Evolutionary conservation across 2,888 invertebrate genomes (phyloP), one percentile per base, ranked within the genome.

Genomic region (Carterocephalus palaemon): DNA sequence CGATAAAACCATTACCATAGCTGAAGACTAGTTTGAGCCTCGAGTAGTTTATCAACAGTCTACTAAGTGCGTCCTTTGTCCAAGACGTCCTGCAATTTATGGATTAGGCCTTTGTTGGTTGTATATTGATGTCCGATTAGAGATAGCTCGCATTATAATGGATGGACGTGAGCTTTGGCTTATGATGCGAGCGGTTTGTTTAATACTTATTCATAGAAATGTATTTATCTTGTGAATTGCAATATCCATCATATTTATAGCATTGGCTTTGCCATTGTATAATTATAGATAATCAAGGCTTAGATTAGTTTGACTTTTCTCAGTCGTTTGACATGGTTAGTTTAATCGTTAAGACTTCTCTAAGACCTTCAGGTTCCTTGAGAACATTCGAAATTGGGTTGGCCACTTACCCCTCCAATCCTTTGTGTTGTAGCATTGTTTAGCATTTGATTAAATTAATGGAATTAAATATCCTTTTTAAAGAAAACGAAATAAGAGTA

Each of bases 31-130:
- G 43, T 36, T 43, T 22, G 28, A 29, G 36, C 43, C 43, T 43
- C 36, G 29, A 29, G 43, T 43, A 42, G 42, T 42, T 42, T 43
- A 43, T 45, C 45, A 45, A 45, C 45, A 24, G 59, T 49, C 45
- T 40, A 46, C 46, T 49, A 49, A 55, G 49, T 49, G 52, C 56
- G 47, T 53, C 54, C 63, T 66, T 65, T 62, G 73, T 74, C 64
- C 62, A 56, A 67, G 70, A 67, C 65, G 64, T 67, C 59, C 59
- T 60, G 59, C 61, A 64, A 76, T 78, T 75, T 75, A 75, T 77
- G 70, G 69, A 70, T 70, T 69, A 64, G 63, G 54, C 64, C 65
- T 70, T 65, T 72, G 70, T 71, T 61, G 60, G 62, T 54, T 56
- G 58, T 66, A 65, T 70, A 75, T 70, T 72, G 72, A 73, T 64